Evolutionary conservation across 2,888 invertebrate species (phyloP).

Genomic region (Ormyrus rosae): DNA sequence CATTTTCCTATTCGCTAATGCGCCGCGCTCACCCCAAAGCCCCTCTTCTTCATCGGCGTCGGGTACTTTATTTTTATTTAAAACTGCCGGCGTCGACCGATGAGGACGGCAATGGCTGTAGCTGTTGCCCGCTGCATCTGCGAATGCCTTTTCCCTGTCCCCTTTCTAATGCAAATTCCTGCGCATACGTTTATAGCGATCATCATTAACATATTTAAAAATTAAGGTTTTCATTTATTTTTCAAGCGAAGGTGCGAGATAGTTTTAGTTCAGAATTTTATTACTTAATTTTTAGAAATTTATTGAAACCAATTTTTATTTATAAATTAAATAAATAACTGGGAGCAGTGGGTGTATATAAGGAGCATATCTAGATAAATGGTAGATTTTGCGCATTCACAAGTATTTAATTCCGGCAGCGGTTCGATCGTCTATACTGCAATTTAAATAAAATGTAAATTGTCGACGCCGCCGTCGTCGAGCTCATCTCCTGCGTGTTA

Average conservation of each 20-base stretch:
- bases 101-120: constrained; percentile 3
- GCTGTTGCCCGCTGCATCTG: constrained; percentile 18
- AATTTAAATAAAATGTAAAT: constrained; percentile 76
- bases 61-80: constrained; percentile 74
- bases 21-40: constrained; percentile 60
- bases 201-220: no score
- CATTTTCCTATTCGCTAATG: constrained; percentile 73
- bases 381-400: constrained; percentile 32
- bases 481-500: constrained; percentile 68
- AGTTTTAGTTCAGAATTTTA: no score
- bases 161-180: no score
- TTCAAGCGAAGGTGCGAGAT: no score
- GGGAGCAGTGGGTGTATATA: no score
- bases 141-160: neutral
- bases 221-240: no score
- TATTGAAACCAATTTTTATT: no score
- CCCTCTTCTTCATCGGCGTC: constrained; percentile 46
- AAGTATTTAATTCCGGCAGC: constrained; percentile 67
- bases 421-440: constrained; percentile 72
- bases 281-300: no score
- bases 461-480: constrained; percentile 59
- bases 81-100: constrained; percentile 60
- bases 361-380: no score
- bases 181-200: no score
- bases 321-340: no score